Percentiles rank a stretch among this genome's conserved stretches.
Evolutionary conservation across 2,888 invertebrate species (phyloP).

Genomic region (Mythimna lalbum): DNA sequence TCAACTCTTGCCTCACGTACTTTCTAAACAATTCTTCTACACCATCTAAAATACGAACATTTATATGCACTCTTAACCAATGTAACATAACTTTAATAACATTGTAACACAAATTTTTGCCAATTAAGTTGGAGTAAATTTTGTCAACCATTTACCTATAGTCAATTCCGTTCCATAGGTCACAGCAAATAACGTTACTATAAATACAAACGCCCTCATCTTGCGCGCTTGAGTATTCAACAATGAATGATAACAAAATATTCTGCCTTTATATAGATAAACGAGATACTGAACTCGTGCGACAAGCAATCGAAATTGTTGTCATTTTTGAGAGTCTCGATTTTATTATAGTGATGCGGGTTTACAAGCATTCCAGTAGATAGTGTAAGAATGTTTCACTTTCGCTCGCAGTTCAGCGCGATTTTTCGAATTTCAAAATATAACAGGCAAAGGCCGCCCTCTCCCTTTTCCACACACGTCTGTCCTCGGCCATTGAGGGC

Average conservation of each 20-base stretch:
- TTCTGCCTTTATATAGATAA: constrained; percentile 71
- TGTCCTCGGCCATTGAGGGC: not conserved
- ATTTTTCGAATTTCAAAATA: not conserved
- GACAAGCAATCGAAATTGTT: constrained; percentile 63
- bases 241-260: constrained; percentile 67
- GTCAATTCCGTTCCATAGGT: constrained; percentile 72
- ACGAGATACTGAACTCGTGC: constrained; percentile 44
- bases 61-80: not conserved
- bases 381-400: constrained; percentile 23
- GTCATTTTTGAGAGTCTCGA: constrained; percentile 58
- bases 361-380: constrained; percentile 34
- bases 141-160: constrained; percentile 69
- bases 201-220: constrained; percentile 77
- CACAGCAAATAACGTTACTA: constrained; percentile 70
- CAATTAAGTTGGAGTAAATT: not conserved
- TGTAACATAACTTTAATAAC: not conserved
- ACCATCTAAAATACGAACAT: constrained; percentile 71
- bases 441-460: not conserved
- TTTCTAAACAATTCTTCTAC: constrained; percentile 76
- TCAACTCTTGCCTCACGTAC: constrained; percentile 72
- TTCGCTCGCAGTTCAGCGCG: not conserved
- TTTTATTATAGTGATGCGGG: constrained; percentile 65
- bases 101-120: not conserved
- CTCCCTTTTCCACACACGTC: not conserved
- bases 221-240: constrained; percentile 60